These are phyloP conservation scores for Thryonomys swinderianus DNA, from an alignment of 2,113 vertebrate genomes.

Conservation along the genomic window DNA sequence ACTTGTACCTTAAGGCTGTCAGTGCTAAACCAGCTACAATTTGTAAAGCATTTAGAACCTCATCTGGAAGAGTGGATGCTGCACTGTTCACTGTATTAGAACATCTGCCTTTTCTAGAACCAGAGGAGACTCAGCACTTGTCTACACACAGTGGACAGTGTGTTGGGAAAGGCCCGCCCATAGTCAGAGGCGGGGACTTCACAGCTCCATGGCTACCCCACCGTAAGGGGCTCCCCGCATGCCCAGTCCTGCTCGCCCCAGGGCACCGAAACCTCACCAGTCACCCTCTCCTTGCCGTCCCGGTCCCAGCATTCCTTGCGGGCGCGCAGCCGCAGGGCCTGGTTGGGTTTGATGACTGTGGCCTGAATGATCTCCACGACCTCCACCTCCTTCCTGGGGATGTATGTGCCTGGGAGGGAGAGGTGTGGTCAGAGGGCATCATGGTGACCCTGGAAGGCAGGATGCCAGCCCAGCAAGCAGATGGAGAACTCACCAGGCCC, in stretches of 20 bases:
- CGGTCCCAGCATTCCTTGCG: conserved; percentile 92
- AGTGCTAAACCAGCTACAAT: neutral
- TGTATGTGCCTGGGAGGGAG: conserved; percentile 90
- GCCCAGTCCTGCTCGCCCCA: no score
- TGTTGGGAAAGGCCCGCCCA: neutral
- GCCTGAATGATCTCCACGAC: conserved; percentile 92
- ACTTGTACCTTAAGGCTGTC: neutral
- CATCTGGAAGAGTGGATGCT: neutral
- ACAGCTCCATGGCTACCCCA: no score
- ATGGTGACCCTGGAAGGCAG: neutral
- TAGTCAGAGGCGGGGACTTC: no score
- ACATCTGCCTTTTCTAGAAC: neutral
- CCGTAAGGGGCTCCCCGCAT: neutral
- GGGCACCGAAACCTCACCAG: conserved; percentile 70
- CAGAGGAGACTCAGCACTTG: neutral
- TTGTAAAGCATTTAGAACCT: neutral
- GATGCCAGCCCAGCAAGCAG: fast-evolving
- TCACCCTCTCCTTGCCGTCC: conserved; percentile 88
- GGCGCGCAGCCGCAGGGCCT: conserved; percentile 93
- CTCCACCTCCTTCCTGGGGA: conserved; percentile 92
- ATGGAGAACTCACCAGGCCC: conserved; percentile 88
- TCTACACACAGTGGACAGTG: neutral
- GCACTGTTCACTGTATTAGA: neutral
- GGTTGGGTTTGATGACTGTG: conserved; percentile 92
- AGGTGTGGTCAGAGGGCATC: neutral